These are phyloP conservation scores for Gouania willdenowi DNA, from an alignment of 2,797 vertebrate genomes.

Conservation along the genomic window DNA sequence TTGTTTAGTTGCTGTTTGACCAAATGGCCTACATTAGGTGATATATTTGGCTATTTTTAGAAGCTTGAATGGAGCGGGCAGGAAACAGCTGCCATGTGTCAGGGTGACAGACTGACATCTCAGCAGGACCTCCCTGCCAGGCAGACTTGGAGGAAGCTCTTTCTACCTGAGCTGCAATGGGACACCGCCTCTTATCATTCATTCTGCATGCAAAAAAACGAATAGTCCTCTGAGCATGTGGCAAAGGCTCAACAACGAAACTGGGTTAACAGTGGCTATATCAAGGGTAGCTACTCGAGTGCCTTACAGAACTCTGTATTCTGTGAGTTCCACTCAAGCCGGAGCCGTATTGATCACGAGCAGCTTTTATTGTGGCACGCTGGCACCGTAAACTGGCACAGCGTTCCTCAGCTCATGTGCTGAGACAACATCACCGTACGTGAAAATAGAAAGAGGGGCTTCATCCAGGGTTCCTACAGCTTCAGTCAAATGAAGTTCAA, in stretches of 20 bases:
- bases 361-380: conserved; percentile 37
- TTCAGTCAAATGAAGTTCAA: too few relatives aligned
- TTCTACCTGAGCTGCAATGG: conserved; percentile 60
- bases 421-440: too few relatives aligned
- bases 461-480: too few relatives aligned
- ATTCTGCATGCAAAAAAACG: conserved; percentile 50
- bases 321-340: conserved; percentile 36
- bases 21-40: conserved; percentile 73
- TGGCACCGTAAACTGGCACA: conserved; percentile 25
- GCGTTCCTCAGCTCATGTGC: conserved; percentile 28
- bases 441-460: too few relatives aligned
- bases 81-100: conserved; percentile 73
- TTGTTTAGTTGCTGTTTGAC: conserved; percentile 69
- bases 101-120: conserved; percentile 70
- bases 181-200: conserved; percentile 59
- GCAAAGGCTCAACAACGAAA: conserved; percentile 60
- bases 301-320: conserved; percentile 26
- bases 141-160: conserved; percentile 57
- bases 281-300: conserved; percentile 29
- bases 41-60: conserved; percentile 72
- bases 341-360: conserved; percentile 42
- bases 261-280: conserved; percentile 51
- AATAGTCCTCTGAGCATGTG: conserved; percentile 62
- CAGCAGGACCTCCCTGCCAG: conserved; percentile 69
- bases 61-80: conserved; percentile 58